Percentiles rank a stretch among this genome's conserved stretches.
These are phyloP conservation scores for Microchrysa polita DNA, from an alignment of 2,888 invertebrate genomes.

Conservation along the genomic window DNA sequence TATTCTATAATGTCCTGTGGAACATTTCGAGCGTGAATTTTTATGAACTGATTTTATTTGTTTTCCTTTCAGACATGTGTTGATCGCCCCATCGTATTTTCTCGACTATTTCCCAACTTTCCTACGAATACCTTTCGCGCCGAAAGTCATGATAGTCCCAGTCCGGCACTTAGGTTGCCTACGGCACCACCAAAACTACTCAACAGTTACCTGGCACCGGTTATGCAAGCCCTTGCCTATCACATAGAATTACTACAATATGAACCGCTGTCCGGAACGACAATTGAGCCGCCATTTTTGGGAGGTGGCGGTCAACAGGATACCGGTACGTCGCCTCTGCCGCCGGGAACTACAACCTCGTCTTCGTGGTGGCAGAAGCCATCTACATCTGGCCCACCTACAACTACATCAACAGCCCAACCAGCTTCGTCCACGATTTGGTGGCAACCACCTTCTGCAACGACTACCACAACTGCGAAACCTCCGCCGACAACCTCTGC, in stretches of 20 bases:
- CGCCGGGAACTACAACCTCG: slow-evolving; percentile 36
- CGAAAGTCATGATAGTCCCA: slow-evolving; percentile 12
- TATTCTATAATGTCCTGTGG: no score
- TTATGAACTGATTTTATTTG: no score
- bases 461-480: background rate
- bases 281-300: slow-evolving; percentile 62
- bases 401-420: slow-evolving; percentile 22
- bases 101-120: background rate
- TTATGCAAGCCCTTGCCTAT: slow-evolving; percentile 64
- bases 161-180: slow-evolving; percentile 9
- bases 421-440: slow-evolving; percentile 29
- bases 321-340: slow-evolving; percentile 44
- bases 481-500: slow-evolving; percentile 10
- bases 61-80: slow-evolving; percentile 26
- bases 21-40: no score
- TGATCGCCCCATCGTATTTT: slow-evolving; percentile 16
- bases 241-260: slow-evolving; percentile 64
- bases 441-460: slow-evolving; percentile 20
- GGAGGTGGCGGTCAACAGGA: slow-evolving; percentile 49
- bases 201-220: slow-evolving; percentile 61
- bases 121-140: slow-evolving; percentile 11
- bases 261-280: slow-evolving; percentile 60
- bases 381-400: slow-evolving; percentile 21
- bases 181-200: slow-evolving; percentile 54
- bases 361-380: slow-evolving; percentile 39